phyloP scores from a whole-genome alignment of 2,888 invertebrate genomes.

The Xestia rhomboidea region DNA sequence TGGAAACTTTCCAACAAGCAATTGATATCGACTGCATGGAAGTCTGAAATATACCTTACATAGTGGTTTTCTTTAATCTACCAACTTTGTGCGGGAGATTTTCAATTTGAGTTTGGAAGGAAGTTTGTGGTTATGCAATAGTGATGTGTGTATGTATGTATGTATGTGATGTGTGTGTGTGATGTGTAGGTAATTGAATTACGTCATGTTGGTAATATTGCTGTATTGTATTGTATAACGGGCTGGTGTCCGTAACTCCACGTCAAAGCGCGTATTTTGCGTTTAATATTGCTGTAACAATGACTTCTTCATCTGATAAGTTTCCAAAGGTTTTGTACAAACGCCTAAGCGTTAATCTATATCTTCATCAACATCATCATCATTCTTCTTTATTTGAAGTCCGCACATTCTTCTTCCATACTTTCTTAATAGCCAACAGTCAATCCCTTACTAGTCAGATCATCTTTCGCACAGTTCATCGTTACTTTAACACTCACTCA shows the following conservation, averaged over 20 bases:
- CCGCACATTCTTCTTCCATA: background rate
- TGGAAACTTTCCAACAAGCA: constrained; percentile 70
- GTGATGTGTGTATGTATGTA: too few relatives aligned
- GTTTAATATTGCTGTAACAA: background rate
- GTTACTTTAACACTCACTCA: too few relatives aligned
- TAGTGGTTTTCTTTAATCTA: constrained; percentile 58
- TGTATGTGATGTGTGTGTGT: too few relatives aligned
- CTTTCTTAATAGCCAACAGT: background rate
- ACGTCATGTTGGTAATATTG: background rate
- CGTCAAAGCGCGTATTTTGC: too few relatives aligned
- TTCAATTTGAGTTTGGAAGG: constrained; percentile 28
- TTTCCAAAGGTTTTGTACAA: background rate
- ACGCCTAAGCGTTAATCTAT: background rate
- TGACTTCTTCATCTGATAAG: background rate
- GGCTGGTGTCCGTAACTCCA: too few relatives aligned
- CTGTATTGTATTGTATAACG: too few relatives aligned
- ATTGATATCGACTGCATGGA: constrained; percentile 66
- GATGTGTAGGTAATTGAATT: background rate
- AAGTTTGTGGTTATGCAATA: constrained; percentile 34
- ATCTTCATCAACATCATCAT: background rate
- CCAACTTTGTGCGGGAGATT: constrained; percentile 27
- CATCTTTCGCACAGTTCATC: background rate
- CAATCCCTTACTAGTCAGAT: background rate
- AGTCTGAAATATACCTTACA: constrained; percentile 57
- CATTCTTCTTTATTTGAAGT: background rate